Conservation (phyloP, 1,140 invertebrate species). For the Bombus fervidus region DNA sequence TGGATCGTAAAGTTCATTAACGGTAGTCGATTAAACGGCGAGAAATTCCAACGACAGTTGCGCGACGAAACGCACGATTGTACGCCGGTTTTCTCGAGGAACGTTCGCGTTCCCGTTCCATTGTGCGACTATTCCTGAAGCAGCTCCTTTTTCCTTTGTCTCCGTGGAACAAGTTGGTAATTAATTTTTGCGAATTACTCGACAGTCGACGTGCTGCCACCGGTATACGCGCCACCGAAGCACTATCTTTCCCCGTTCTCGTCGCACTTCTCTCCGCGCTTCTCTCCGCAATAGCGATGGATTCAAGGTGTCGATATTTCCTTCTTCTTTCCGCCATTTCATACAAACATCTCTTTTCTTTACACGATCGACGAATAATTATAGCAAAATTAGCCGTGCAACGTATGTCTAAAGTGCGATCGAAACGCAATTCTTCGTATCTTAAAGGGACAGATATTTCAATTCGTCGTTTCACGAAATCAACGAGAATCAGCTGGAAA, state of each 20-base stretch:
- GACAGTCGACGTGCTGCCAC: constrained; percentile 75
- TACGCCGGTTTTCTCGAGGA: constrained; percentile 53
- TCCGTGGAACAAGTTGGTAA: constrained; percentile 76
- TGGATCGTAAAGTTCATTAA: neutral
- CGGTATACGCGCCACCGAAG: constrained; percentile 69
- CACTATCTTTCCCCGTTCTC: constrained; percentile 72
- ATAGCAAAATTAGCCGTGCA: neutral
- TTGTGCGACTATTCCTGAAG: constrained; percentile 71
- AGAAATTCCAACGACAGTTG: constrained; percentile 5
- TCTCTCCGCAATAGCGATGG: constrained; percentile 3
- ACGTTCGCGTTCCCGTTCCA: constrained; percentile 57
- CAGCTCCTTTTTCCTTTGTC: constrained; percentile 69
- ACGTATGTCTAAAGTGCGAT: neutral
- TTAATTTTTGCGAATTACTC: constrained; percentile 81
- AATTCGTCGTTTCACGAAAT: fast-evolving
- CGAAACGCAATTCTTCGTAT: no score
- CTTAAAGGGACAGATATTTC: neutral
- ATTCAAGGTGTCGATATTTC: neutral
- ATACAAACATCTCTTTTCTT: fast-evolving
- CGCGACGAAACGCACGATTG: constrained; percentile 35
- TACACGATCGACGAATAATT: neutral
- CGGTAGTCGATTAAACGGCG: neutral
- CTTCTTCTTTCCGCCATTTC: no score
- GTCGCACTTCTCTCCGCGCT: neutral
- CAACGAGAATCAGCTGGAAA: fast-evolving